Conservation (phyloP, 2,113 vertebrate species). For the Bettongia penicillata region DNA sequence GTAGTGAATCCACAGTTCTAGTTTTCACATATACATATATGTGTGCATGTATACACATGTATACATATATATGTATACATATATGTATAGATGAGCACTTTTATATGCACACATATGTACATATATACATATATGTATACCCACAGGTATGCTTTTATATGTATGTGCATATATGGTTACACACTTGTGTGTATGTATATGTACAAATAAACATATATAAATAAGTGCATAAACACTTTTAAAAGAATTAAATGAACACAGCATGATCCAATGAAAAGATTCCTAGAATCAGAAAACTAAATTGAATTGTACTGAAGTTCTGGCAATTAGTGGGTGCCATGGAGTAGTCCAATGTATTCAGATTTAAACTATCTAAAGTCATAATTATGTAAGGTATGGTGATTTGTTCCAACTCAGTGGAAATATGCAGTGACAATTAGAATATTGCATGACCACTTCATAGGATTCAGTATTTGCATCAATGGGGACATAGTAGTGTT, state of each 20-base stretch:
- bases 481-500: background rate
- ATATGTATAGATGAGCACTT: too few species aligned
- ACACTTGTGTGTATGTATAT: too few species aligned
- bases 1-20: background rate
- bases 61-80: too few species aligned
- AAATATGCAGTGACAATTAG: background rate
- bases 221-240: too few species aligned
- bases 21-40: background rate
- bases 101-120: too few species aligned
- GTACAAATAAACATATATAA: too few species aligned
- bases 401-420: background rate
- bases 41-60: background rate
- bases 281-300: background rate
- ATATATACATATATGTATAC: background rate
- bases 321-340: background rate
- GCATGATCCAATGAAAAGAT: background rate
- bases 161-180: too few species aligned
- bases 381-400: background rate
- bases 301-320: background rate
- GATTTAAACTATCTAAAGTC: background rate
- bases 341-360: background rate
- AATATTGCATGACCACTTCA: background rate
- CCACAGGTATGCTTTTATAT: background rate
- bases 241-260: background rate
- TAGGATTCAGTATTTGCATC: background rate